Percentiles rank a stretch among this genome's conserved stretches.
Conservation (phyloP, 2,888 invertebrate genomes). For the Oasisia sp. region DNA sequence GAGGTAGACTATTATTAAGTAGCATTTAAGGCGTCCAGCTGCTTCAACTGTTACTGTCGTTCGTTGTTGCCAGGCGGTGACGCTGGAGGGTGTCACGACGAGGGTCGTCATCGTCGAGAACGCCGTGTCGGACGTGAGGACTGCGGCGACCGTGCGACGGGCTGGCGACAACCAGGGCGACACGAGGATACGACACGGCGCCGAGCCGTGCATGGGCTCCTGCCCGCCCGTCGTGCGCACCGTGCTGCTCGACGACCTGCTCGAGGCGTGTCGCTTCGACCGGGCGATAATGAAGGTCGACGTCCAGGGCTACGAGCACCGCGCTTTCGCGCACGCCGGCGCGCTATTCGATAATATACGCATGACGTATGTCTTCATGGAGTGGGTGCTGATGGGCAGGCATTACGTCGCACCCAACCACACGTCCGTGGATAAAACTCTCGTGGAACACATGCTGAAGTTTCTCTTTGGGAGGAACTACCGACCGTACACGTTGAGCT, state of each 20-base stretch:
- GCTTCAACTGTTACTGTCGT: too few relatives aligned
- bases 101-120: constrained; percentile 24
- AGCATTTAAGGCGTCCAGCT: too few relatives aligned
- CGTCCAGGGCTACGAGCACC: constrained; percentile 42
- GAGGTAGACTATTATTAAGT: too few relatives aligned
- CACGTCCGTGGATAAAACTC: constrained; percentile 29
- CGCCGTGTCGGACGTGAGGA: constrained; percentile 37
- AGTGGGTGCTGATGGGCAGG: constrained; percentile 42
- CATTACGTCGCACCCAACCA: constrained; percentile 26
- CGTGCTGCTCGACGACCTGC: constrained; percentile 42
- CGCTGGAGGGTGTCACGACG: constrained; percentile 26
- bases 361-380: constrained; percentile 44
- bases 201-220: constrained; percentile 37
- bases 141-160: constrained; percentile 27
- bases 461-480: constrained; percentile 31
- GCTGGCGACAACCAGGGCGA: constrained; percentile 46
- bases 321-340: constrained; percentile 37
- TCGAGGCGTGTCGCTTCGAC: constrained; percentile 23
- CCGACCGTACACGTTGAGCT: constrained; percentile 35
- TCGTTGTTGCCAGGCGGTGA: constrained; percentile 13
- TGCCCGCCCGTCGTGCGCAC: constrained; percentile 40
- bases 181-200: constrained; percentile 33
- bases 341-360: constrained; percentile 33
- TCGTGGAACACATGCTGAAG: constrained; percentile 38
- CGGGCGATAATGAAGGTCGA: constrained; percentile 35